phyloP scores from a whole-genome alignment of 2,888 invertebrate species.

The Sinhomidia bicolor region DNA sequence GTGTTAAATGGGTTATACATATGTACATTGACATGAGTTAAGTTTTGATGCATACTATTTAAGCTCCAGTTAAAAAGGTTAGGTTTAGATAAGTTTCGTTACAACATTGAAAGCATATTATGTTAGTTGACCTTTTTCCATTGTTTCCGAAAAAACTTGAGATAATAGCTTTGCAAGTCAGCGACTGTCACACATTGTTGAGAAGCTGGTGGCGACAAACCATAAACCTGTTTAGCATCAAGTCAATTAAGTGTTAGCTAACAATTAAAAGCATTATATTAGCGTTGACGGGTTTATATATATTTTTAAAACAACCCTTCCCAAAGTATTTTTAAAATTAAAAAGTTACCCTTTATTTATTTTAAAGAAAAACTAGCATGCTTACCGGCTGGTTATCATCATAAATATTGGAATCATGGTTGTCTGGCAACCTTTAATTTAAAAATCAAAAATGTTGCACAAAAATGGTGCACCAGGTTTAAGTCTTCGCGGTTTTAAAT shows the following conservation, averaged over 20 bases:
- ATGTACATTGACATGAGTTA: no score
- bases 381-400: background rate
- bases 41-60: no score
- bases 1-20: background rate
- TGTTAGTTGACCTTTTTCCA: slow-evolving; percentile 52
- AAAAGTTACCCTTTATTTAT: no score
- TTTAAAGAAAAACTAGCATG: no score
- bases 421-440: background rate
- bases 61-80: background rate
- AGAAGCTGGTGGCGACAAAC: background rate
- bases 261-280: background rate
- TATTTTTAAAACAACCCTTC: no score
- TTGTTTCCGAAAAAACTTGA: slow-evolving; percentile 47
- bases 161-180: slow-evolving; percentile 41
- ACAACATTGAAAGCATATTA: no score
- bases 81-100: no score
- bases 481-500: no score
- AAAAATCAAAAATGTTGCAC: background rate
- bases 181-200: slow-evolving; percentile 47
- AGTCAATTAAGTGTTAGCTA: no score
- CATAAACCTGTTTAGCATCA: background rate
- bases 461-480: no score
- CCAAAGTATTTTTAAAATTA: no score
- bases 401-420: background rate
- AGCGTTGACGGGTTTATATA: background rate